These are phyloP conservation scores for Raja brachyura DNA, from an alignment of 2,113 vertebrate genomes.

Conservation along the genomic window DNA sequence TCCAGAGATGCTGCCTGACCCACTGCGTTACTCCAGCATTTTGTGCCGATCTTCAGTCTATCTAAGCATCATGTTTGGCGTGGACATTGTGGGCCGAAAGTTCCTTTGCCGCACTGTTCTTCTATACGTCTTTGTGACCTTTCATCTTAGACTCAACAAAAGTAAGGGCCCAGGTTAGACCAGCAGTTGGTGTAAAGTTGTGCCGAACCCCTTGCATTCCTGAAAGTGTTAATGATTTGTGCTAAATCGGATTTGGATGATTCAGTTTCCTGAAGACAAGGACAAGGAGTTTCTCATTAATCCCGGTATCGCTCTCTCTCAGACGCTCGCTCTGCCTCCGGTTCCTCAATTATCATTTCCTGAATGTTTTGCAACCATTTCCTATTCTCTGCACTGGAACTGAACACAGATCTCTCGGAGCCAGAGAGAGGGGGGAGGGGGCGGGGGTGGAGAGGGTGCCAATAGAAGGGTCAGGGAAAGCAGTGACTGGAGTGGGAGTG, in stretches of 20 bases:
- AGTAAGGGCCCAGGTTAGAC: not conserved
- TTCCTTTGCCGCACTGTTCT: too few relatives aligned
- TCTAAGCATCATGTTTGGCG: too few relatives aligned
- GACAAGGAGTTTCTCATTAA: constrained; percentile 1
- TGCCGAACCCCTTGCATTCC: too few relatives aligned
- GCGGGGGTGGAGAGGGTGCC: not conserved
- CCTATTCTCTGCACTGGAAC: not conserved
- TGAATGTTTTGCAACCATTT: constrained; percentile 40
- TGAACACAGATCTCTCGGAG: not conserved
- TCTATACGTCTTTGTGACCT: not conserved
- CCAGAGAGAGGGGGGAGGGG: not conserved
- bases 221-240: not conserved
- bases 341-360: constrained; percentile 51
- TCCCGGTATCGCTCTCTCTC: not conserved
- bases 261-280: constrained; percentile 43
- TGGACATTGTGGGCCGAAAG: too few relatives aligned
- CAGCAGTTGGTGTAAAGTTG: not conserved
- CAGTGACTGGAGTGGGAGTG: too few relatives aligned
- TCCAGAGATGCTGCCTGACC: too few relatives aligned
- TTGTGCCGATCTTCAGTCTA: too few relatives aligned
- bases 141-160: not conserved
- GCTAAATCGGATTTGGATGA: not conserved
- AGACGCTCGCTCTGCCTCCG: constrained; percentile 42
- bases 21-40: too few relatives aligned
- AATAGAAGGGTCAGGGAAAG: not conserved